Base-by-base conservation (phyloP, 2,113 vertebrate genomes). In the Pachypanchax playfairii region DNA sequence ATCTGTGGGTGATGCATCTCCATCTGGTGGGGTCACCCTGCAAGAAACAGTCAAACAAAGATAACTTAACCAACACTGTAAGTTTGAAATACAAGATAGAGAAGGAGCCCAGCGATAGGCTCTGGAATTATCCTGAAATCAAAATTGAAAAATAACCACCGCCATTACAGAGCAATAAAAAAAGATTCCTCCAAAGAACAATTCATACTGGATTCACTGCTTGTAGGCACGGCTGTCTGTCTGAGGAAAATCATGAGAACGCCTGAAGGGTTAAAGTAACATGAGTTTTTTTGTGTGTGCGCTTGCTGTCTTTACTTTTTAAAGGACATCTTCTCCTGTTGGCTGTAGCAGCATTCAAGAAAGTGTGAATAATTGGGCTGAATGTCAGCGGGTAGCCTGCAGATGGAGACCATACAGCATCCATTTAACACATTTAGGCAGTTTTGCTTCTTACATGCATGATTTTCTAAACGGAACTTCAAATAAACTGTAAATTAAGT, bases 21-120 rank as follows among this genome's bases (percentile, higher is more conserved):
- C 86, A 67, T 91, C 89, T 68, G 43, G 91, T 11, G 94, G 95
- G 54, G 94, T 94, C 78, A 99, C 92, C 97, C 97, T 99, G 89
- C 17, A 33, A 41, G 11, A 62, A 8, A 78, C 7, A 56, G 1
- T 65, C n/a, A 73, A 28, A 73, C 3, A 69, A 24, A 44, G 13
- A 56, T 1, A 22, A 31, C 18, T 9, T 21, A 42, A 28, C 29
- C 17, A 11, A 4, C n/a, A 54, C 29, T n/a, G 12, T 13, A 36
- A 7, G 8, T 22, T 8, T 21, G n/a, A 54, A 22, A 6, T 4
- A 4, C 5, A 18, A 50, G 20, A 20, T 21, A 6, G 38, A 42
- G 4, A 18, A 42, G 17, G 31, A 33, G 12, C 8, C 8, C 31
- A 0, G 6, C 9, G 17, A 46, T 21, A 46, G n/a, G n/a, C n/a